Conservation (phyloP, 2,888 invertebrate species). For the Pristionchus exspectatus region DNA sequence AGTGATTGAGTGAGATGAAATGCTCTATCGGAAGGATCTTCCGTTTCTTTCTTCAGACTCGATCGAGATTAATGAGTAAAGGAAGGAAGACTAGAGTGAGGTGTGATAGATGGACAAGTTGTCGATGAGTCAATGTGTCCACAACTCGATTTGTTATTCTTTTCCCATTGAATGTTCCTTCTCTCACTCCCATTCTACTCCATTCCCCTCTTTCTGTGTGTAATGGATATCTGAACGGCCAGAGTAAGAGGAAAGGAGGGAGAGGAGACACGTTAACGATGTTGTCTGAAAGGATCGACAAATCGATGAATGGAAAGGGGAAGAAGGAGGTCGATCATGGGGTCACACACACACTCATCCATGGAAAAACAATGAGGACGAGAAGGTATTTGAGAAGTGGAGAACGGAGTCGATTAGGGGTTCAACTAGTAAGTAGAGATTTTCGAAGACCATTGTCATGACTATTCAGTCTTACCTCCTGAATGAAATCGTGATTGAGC, state of each 20-base stretch:
- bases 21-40: background rate
- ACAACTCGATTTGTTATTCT: conserved; percentile 98
- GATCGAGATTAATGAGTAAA: conserved; percentile 27
- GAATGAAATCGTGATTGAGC: conserved; percentile 98
- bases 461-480: conserved; percentile 83
- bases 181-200: background rate
- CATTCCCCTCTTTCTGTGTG: background rate
- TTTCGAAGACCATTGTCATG: no score
- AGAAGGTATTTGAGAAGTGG: background rate
- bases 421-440: no score
- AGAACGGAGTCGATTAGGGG: background rate
- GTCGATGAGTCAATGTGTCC: conserved; percentile 89
- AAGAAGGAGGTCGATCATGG: background rate
- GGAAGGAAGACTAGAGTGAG: background rate
- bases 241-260: conserved; percentile 26
- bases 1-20: background rate
- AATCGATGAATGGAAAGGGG: conserved; percentile 5
- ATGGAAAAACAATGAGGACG: no score
- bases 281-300: conserved; percentile 18
- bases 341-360: background rate
- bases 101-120: background rate
- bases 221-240: conserved; percentile 31
- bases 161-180: conserved; percentile 84
- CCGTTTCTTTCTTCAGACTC: conserved; percentile 7
- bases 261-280: conserved; percentile 13